A percentile compares a stretch with the other conserved stretches of the same genome.
Evolutionary conservation across 2,113 vertebrate genomes (phyloP).

Genomic region (Corynorhinus townsendii): DNA sequence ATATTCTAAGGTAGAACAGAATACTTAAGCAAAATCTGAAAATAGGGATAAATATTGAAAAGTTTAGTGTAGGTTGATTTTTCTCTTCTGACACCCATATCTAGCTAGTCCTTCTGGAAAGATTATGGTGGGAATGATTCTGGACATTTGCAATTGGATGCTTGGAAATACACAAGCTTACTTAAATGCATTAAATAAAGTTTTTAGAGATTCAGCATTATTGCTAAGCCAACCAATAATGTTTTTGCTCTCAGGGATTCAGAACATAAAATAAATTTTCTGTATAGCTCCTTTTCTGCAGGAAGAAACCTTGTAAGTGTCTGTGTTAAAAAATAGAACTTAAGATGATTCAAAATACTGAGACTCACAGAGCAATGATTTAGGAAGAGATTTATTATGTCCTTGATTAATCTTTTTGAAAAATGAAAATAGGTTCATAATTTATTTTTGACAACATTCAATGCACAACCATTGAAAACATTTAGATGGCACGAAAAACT

Average conservation of each 20-base stretch:
- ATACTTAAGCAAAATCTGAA: not conserved
- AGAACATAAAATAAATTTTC: not conserved
- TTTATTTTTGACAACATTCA: not conserved
- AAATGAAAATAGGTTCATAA: not conserved
- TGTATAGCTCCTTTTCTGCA: not conserved
- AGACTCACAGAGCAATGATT: not conserved
- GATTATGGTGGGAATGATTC: not conserved
- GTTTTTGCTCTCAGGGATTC: not conserved
- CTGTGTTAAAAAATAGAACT: conserved; percentile 23
- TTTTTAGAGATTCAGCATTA: not conserved
- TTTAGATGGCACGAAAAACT: not conserved
- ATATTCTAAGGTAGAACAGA: not conserved
- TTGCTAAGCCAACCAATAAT: not conserved
- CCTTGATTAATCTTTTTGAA: not conserved
- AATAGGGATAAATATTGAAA: not conserved
- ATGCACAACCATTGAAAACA: not conserved
- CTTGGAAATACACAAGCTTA: not conserved
- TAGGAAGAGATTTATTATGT: not conserved
- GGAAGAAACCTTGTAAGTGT: not conserved
- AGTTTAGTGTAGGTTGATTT: not conserved
- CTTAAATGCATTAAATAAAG: not conserved
- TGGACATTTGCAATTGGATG: not conserved
- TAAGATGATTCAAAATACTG: not conserved
- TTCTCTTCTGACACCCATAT: not conserved
- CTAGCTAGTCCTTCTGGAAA: not conserved